Base-by-base conservation (phyloP, 2,888 invertebrate species). In the Ophioninae sp. region DNA sequence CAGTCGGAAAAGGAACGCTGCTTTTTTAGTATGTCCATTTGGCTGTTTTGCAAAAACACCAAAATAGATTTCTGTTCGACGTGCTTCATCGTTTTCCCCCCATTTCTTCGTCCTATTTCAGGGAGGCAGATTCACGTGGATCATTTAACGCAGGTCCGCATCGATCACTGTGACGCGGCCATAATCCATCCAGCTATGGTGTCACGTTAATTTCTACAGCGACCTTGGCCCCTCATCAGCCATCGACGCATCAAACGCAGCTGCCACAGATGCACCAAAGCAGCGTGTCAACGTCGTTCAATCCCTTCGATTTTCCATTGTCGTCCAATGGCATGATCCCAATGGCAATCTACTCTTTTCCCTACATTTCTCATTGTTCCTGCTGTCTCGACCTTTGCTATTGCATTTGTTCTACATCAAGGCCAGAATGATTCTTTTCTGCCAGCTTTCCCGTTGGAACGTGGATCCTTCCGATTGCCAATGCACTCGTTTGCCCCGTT, bases 281-380 rank as follows among this genome's bases (percentile, higher is more conserved):
- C n/a, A 9, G 23, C 0, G 13, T 41, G 17, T n/a, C 23, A 23
- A 20, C 9, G 51, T 13, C 22, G 59, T 59, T 76, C 59, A 39
- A 67, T 81, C 72, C 59, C 78, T 30, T 23, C 37, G 56, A 13
- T 63, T 75, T 63, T 23, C 78, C 68, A 79, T 81, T 81, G 81
- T 84, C 72, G 39, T 23, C 67, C n/a, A 23, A 30, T 73, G 73
- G 61, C 72, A 51, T 9, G 77, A 77, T 77, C 51, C 61, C 77
- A 30, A 30, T 30, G 30, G 77, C 77, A 67, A 81, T 81, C 72
- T 77, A 37, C 59, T 37, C 51, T 79, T 59, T 67, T 6, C 37
- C 37, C 39, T 59, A 41, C 67, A 59, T 41, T 13, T 39, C 56
- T 2, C 72, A 61, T 61, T 61, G 7, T 17, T 13, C 59, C 37